These are phyloP conservation scores for Drosophila murphyi DNA, from an alignment of 1,140 invertebrate genomes.

Conservation along the genomic window DNA sequence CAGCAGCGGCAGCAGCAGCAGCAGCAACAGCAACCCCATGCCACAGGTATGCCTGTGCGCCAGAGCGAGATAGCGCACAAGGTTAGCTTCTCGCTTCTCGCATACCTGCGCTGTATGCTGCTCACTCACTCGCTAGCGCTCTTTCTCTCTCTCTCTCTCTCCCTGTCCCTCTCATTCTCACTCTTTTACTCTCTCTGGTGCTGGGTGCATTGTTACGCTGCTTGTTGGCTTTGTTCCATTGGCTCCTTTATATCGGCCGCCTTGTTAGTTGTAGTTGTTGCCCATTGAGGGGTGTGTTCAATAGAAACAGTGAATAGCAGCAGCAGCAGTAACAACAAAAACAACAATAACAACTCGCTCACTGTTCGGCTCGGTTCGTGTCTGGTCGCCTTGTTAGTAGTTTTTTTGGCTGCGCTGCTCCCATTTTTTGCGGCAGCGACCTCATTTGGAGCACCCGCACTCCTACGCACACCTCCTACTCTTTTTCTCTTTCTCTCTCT, in stretches of 20 bases:
- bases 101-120: constrained; percentile 30
- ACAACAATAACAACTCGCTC: constrained; percentile 46
- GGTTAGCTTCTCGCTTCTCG: constrained; percentile 9
- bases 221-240: constrained; percentile 80
- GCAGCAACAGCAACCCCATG: constrained; percentile 35
- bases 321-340: constrained; percentile 47
- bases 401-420: constrained; percentile 57
- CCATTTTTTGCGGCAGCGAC: constrained; percentile 65
- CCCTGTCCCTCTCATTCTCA: constrained; percentile 25
- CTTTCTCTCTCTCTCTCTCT: constrained; percentile 46
- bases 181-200: constrained; percentile 44
- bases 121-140: constrained; percentile 24
- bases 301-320: constrained; percentile 74
- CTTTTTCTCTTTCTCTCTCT: constrained; percentile 13
- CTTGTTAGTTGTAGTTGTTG: constrained; percentile 74
- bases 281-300: constrained; percentile 81
- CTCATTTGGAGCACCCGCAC: constrained; percentile 51
- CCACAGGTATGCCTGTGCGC: constrained; percentile 22
- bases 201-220: constrained; percentile 61
- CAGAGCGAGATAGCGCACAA: constrained; percentile 51
- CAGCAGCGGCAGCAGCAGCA: neutral
- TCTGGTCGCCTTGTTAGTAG: constrained; percentile 53
- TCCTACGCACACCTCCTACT: constrained; percentile 17
- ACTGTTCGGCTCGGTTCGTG: constrained; percentile 71
- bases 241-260: constrained; percentile 75